Evolutionary conservation across 2,797 vertebrate species (phyloP), one percentile per base, ranked within the genome.

Genomic region (Pygocentrus nattereri): DNA sequence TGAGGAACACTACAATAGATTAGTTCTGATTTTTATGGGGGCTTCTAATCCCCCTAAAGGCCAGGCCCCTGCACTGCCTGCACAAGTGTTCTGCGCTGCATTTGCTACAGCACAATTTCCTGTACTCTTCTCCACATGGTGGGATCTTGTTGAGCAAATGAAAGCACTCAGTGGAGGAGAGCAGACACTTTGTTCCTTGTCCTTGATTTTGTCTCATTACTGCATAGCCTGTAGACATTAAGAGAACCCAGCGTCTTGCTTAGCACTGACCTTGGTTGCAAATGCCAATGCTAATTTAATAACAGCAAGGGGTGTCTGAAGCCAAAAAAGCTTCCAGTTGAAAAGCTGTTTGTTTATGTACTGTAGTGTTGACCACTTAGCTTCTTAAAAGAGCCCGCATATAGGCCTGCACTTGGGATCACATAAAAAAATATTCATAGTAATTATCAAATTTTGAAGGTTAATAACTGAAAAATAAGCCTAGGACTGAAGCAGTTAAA

Each of bases 191-290:
- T 30, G 70, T 69, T 47, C n/a, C 27, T 5, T 54, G 61, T 67
- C 59, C 61, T 76, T 67, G 47, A 76, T 76, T 58, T 47, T 25
- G 21, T 76, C 41, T 64, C 65, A 50, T 81, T 76, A 82, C 23
- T n/a, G 19, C 15, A 44, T 30, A 62, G 54, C 54, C 31, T 61
- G 31, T 18, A 54, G 54, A 41, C 74, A 58, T 64, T 44, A 72
- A 54, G 56, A 41, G 23, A 61, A 21, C 15, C 4, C 19, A 7
- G 11, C 21, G 62, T 52, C 41, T 76, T 54, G 47, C 54, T 77
- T 62, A 69, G 68, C 27, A 7, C 21, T 31, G 25, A 77, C 74
- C 81, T 65, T 16, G 15, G 25, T 41, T 34, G 61, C 68, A 76
- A 47, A 62, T 71, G 30, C 30, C 49, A 47, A 13, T 44, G 16